phyloP scores from a whole-genome alignment of 2,113 vertebrate species.

The Herpailurus yagouaroundi region DNA sequence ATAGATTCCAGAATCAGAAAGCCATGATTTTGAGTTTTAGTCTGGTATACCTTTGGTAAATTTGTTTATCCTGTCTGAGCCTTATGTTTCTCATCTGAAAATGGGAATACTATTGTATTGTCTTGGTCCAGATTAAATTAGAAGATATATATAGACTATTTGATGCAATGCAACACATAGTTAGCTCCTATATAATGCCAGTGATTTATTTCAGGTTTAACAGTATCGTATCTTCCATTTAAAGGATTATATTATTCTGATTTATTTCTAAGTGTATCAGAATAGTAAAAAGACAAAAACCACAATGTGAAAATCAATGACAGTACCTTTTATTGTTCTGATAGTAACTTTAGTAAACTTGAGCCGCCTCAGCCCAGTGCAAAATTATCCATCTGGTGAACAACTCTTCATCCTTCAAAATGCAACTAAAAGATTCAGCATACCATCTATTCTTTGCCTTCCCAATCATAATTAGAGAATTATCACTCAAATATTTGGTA shows the following conservation, averaged over 20 bases:
- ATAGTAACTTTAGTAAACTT: conserved; percentile 3
- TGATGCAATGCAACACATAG: neutral
- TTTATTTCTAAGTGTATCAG: neutral
- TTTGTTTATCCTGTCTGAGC: neutral
- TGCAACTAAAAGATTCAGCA: neutral
- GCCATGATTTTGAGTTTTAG: neutral
- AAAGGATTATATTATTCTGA: neutral
- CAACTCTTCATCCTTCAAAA: neutral
- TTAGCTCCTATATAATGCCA: neutral
- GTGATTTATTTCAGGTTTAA: neutral
- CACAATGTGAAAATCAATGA: conserved; percentile 10
- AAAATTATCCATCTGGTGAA: neutral
- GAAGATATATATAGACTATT: neutral
- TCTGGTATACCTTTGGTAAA: neutral
- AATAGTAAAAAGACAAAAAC: neutral
- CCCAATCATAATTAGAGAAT: neutral
- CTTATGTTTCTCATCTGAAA: neutral
- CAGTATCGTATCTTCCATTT: neutral
- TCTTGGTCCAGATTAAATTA: neutral
- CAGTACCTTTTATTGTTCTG: neutral
- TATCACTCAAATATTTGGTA: neutral
- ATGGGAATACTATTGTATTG: neutral
- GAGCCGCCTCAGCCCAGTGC: neutral
- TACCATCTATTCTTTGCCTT: neutral
- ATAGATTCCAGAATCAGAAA: neutral